Evolutionary conservation across 2,888 invertebrate genomes (phyloP).

Genomic region (Cephus pygmeus): DNA sequence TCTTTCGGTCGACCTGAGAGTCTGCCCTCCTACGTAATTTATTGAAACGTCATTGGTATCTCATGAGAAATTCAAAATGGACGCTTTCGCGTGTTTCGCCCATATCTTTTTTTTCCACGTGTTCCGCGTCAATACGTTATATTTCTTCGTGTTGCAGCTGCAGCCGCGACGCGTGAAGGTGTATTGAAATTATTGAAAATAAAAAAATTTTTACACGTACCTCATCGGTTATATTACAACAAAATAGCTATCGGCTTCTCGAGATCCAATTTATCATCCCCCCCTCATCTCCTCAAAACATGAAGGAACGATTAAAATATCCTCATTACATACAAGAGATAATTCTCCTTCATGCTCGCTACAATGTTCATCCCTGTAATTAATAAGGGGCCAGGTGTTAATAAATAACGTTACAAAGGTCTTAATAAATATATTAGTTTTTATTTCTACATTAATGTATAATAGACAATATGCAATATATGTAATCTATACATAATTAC

Average conservation of each 20-base stretch:
- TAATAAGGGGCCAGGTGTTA: not conserved
- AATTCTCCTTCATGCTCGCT: not conserved
- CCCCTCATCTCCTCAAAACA: not conserved
- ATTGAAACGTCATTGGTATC: not conserved
- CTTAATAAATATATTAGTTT: slow-evolving; percentile 63
- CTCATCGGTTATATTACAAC: not conserved
- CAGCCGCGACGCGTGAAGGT: not conserved
- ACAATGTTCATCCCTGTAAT: not conserved
- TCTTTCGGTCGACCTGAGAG: not conserved
- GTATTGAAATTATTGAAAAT: not conserved
- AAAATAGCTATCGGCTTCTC: not conserved
- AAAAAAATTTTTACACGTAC: not conserved
- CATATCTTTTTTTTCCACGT: not conserved
- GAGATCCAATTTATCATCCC: not conserved
- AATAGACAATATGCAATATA: slow-evolving; percentile 51
- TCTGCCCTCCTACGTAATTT: not conserved
- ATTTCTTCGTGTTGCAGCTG: not conserved
- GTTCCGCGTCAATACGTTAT: not conserved
- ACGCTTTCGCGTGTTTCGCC: not conserved
- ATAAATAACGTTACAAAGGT: not conserved
- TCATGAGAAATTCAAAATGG: not conserved
- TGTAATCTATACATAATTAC: slow-evolving; percentile 44
- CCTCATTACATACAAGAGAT: not conserved
- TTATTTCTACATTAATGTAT: slow-evolving; percentile 55
- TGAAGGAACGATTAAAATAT: not conserved